Evolutionary conservation across 2,113 vertebrate genomes (phyloP).

Genomic region (Haliaeetus leucogaster): DNA sequence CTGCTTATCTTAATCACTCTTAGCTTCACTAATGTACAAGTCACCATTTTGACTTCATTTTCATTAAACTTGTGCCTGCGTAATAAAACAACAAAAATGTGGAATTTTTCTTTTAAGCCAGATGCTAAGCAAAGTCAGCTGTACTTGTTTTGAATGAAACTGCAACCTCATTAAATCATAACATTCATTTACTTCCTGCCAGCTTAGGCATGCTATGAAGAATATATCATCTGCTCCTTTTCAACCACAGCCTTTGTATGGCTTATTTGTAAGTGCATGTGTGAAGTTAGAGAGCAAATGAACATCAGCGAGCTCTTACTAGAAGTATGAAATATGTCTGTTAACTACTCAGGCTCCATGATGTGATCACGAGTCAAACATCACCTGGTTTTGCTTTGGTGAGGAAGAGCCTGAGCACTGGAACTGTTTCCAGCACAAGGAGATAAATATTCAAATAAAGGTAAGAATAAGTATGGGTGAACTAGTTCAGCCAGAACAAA

Average conservation of each 20-base stretch:
- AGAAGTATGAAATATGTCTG: not conserved
- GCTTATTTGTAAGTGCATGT: not conserved
- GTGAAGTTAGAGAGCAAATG: not conserved
- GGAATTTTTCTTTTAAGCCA: not conserved
- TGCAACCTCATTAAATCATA: not conserved
- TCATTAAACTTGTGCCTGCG: not conserved
- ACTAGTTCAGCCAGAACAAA: not conserved
- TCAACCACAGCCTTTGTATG: not conserved
- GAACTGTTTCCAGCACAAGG: not conserved
- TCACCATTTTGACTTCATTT: not conserved
- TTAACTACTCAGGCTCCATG: accelerated
- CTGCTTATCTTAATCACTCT: not conserved
- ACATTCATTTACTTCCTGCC: not conserved
- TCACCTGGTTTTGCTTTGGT: not conserved
- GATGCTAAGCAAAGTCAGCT: not conserved
- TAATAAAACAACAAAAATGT: not conserved
- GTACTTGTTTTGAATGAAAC: not conserved
- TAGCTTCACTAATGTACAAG: not conserved
- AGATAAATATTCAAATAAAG: not conserved
- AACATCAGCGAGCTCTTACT: not conserved
- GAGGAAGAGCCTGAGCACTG: not conserved
- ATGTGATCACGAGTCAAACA: not conserved
- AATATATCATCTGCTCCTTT: not conserved
- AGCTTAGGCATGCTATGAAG: not conserved
- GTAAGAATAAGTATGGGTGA: not conserved